Evolutionary conservation across 2,113 vertebrate genomes (phyloP).

Genomic region (Brienomyrus brachyistius): DNA sequence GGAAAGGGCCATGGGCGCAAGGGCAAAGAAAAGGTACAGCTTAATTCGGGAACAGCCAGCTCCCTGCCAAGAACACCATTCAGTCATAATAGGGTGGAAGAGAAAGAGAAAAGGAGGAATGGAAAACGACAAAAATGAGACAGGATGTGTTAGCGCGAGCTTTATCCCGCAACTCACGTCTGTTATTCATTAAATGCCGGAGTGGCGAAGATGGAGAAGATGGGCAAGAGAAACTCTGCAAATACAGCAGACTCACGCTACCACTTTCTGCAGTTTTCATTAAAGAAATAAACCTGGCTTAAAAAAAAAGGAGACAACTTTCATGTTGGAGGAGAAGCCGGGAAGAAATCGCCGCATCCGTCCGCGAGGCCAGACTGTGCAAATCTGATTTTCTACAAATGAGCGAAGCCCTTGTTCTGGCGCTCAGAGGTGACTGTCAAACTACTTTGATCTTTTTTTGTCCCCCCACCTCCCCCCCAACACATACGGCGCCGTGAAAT

Average conservation of each 20-base stretch:
- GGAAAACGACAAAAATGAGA: not conserved
- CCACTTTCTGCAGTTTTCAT: not conserved
- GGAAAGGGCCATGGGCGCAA: not conserved
- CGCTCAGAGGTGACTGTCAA: conserved; percentile 55
- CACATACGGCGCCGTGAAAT: conserved; percentile 56
- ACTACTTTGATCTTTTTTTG: conserved; percentile 61
- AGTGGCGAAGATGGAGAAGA: not conserved
- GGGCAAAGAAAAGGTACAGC: not conserved
- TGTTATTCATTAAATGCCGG: not conserved
- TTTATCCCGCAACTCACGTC: not conserved
- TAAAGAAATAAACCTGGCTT: not conserved
- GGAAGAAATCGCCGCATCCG: conserved; percentile 28
- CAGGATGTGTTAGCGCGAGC: not conserved
- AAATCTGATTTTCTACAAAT: conserved; percentile 77
- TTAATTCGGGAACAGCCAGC: not conserved
- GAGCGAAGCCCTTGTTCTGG: conserved; percentile 56
- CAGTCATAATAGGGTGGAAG: not conserved
- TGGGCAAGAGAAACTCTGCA: not conserved
- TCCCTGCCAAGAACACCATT: not conserved
- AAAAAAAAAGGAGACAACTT: conserved; percentile 13
- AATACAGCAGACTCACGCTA: no score
- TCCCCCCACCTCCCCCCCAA: conserved; percentile 31
- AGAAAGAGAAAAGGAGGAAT: not conserved
- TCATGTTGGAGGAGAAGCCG: conserved; percentile 31
- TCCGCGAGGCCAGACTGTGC: conserved; percentile 38